A percentile compares a stretch with the other conserved stretches of the same genome.
Conservation (phyloP, 2,113 vertebrate species). For the Sebastes fasciatus region DNA sequence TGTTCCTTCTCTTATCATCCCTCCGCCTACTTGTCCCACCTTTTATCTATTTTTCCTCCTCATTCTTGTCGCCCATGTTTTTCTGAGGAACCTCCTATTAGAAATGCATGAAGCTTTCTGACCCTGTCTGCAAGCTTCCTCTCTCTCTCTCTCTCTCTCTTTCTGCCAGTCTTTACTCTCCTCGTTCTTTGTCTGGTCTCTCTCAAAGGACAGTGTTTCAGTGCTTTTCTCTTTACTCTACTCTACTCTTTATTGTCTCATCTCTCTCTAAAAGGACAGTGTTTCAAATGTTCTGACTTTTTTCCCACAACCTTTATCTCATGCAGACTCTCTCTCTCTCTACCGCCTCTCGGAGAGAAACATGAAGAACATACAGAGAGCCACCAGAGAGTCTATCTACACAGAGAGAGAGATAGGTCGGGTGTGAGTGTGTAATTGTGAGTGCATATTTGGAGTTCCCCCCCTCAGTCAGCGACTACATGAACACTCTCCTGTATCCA, state of each 20-base stretch:
- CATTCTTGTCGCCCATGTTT: slow-evolving; percentile 39
- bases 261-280: slow-evolving; percentile 14
- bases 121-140: slow-evolving; percentile 36
- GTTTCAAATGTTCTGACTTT: slow-evolving; percentile 23
- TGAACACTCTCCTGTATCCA: slow-evolving; percentile 38
- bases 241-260: slow-evolving; percentile 28
- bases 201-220: slow-evolving; percentile 39
- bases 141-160: not conserved
- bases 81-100: slow-evolving; percentile 30
- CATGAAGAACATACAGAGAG: slow-evolving; percentile 47
- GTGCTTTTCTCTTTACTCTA: slow-evolving; percentile 18
- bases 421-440: slow-evolving; percentile 34
- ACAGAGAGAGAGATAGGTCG: slow-evolving; percentile 18
- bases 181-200: slow-evolving; percentile 34
- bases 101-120: slow-evolving; percentile 65
- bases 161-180: slow-evolving; percentile 7
- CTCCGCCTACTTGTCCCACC: slow-evolving; percentile 29
- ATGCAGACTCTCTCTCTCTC: slow-evolving; percentile 8
- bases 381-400: slow-evolving; percentile 15
- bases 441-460: slow-evolving; percentile 44
- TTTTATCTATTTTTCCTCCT: not conserved
- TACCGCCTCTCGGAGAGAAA: slow-evolving; percentile 34
- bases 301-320: slow-evolving; percentile 31
- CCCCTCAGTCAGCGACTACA: slow-evolving; percentile 30
- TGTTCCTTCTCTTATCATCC: slow-evolving; percentile 51